phyloP scores from a whole-genome alignment of 2,797 vertebrate genomes.

The Spizella passerina region DNA sequence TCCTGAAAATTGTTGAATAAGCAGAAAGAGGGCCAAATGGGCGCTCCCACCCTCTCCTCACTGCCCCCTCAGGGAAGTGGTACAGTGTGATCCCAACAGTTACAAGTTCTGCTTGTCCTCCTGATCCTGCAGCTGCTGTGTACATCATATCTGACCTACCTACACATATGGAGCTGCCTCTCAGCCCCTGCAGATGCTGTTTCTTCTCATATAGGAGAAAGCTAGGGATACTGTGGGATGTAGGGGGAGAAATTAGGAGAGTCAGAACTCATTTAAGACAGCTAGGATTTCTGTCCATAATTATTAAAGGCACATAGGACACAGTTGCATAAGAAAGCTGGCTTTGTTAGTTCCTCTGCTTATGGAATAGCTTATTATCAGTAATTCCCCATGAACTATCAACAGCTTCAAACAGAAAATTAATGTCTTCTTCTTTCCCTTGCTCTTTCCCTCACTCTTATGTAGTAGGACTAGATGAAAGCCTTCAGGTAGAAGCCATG shows the following conservation, averaged over 20 bases:
- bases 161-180: not conserved
- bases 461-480: not conserved
- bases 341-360: not conserved
- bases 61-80: not conserved
- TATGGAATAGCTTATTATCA: not conserved
- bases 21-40: not conserved
- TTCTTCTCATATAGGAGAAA: not conserved
- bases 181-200: not conserved
- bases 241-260: not conserved
- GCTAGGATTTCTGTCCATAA: not conserved
- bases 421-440: not conserved
- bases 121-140: not conserved
- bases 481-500: not conserved
- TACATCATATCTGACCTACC: not conserved
- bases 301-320: not conserved
- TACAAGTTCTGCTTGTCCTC: not conserved
- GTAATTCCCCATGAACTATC: not conserved
- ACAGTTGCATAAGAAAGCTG: fast-evolving
- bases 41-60: not conserved
- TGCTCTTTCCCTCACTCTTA: not conserved
- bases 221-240: not conserved
- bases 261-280: not conserved
- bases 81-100: not conserved
- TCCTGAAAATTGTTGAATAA: not conserved
- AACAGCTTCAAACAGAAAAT: not conserved